Base-by-base conservation (phyloP, 2,888 invertebrate species). In the Mystacides longicornis region DNA sequence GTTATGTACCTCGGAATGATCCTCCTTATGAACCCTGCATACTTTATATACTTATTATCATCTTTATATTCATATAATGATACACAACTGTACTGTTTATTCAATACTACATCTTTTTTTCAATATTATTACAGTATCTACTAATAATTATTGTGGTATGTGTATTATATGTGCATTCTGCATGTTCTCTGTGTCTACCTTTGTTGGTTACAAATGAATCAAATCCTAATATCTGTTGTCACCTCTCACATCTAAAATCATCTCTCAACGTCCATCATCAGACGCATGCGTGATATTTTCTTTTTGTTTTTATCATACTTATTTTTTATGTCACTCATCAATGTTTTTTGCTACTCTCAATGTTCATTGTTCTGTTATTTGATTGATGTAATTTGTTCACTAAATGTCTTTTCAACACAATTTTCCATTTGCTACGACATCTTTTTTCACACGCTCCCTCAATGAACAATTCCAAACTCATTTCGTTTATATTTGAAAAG, bases 1-100 rank as follows among this genome's bases (percentile, higher is more conserved):
- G 77, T 77, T 77, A 74, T 76, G 77, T 77, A 77, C 77, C 77
- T 77, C 77, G 77, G 77, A 77, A 77, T 77, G 77, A 60, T 77
- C 76, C 75, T 75, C 76, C 76, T 76, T 73, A 71, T n/a, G n/a
- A n/a, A 72, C 69, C 72, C 72, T 16, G 14, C 37, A n/a, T 27
- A 27, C 37, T 37, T n/a, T n/a, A n/a, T n/a, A n/a, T n/a, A n/a
- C n/a, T n/a, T n/a, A n/a, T n/a, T n/a, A n/a, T n/a, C n/a, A n/a
- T n/a, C 37, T 37, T 37, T 14, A n/a, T 37, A 14, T 37, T 27
- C 27, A 27, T 27, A 37, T 14, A 37, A 37, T 16, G 16, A 16
- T n/a, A n/a, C n/a, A n/a, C n/a, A n/a, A n/a, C n/a, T n/a, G n/a
- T 27, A 27, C 22, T 55, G 55, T 55, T 43, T 42, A 49, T 51